Percentiles rank a stretch among this genome's conserved stretches.
Evolutionary conservation across 2,113 vertebrate species (phyloP).

Genomic region (Myiopsitta monachus): DNA sequence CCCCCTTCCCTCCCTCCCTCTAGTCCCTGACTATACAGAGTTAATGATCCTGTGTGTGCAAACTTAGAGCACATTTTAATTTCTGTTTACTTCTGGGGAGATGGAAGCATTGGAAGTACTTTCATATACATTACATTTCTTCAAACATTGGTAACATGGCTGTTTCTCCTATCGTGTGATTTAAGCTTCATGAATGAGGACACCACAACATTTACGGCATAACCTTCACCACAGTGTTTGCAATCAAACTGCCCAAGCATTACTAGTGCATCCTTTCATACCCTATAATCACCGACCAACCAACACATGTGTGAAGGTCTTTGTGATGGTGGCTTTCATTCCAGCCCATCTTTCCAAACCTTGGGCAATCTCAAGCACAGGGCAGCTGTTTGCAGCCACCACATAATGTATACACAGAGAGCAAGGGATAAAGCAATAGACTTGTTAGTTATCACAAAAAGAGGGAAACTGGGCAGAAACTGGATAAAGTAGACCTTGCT

Average conservation of each 20-base stretch:
- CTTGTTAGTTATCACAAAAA: not conserved
- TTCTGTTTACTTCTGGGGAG: conserved; percentile 51
- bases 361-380: not conserved
- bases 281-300: not conserved
- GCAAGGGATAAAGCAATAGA: not conserved
- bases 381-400: not conserved
- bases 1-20: conserved; percentile 46
- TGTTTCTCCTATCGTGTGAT: not conserved
- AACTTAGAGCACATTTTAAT: conserved; percentile 51
- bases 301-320: not conserved
- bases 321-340: not conserved
- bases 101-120: conserved; percentile 1
- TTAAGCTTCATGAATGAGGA: not conserved
- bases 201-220: not conserved
- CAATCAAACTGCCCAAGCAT: not conserved
- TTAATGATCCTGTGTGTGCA: conserved; percentile 62
- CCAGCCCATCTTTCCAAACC: not conserved
- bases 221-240: not conserved
- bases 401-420: not conserved
- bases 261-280: not conserved
- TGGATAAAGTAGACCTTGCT: not conserved
- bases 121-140: not conserved
- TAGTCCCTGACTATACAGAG: conserved; percentile 51
- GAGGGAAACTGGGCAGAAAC: not conserved
- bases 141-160: not conserved